Conservation (phyloP, 1,140 invertebrate species). For the Campoletis sonorensis region DNA sequence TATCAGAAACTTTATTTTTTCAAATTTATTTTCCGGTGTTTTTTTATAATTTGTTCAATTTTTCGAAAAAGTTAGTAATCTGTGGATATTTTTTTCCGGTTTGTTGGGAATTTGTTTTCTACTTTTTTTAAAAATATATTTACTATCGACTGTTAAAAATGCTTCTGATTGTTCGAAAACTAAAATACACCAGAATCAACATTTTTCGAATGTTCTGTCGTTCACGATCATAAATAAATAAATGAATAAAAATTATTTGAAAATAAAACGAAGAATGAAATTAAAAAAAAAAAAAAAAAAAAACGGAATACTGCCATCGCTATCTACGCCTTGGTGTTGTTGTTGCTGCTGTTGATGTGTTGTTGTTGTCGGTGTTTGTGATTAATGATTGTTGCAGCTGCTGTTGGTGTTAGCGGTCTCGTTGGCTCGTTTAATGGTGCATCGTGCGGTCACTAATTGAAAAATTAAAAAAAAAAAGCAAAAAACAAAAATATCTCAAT, state of each 20-base stretch:
- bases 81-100: no score
- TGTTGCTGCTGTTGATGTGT: conserved; percentile 19
- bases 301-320: conserved; percentile 7
- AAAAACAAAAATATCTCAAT: background rate
- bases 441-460: conserved; percentile 16
- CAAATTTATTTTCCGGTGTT: no score
- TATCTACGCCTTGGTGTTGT: conserved; percentile 26
- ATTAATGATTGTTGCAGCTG: conserved; percentile 25
- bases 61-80: no score
- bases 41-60: no score
- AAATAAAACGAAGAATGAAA: background rate
- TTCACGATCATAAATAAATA: background rate
- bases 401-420: conserved; percentile 26
- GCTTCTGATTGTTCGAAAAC: background rate
- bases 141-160: no score
- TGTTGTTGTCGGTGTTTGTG: conserved; percentile 26
- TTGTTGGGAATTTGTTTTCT: no score
- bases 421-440: conserved; percentile 28
- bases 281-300: background rate
- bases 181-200: no score
- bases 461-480: background rate
- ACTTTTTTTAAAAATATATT: no score
- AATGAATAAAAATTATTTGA: background rate
- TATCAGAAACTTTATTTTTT: no score
- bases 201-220: background rate